These are phyloP conservation scores for Ametastegia equiseti DNA, from an alignment of 2,888 invertebrate species.

Conservation along the genomic window DNA sequence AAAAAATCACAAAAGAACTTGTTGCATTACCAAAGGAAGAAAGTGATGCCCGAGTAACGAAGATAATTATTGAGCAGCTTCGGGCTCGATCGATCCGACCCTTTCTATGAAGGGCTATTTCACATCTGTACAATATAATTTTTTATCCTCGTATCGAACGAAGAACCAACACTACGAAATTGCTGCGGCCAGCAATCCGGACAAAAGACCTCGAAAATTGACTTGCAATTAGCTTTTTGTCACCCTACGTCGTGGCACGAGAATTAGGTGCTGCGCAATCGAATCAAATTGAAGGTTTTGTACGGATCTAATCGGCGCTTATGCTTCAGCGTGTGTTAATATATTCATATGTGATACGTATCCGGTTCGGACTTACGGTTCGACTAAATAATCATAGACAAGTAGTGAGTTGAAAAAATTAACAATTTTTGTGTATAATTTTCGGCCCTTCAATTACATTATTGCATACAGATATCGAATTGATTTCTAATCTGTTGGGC, in stretches of 20 bases:
- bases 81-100: neutral
- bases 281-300: slow-evolving; percentile 9
- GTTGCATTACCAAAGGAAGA: neutral
- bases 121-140: neutral
- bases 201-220: neutral
- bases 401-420: too few species aligned
- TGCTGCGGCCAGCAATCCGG: neutral
- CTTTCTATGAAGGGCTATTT: neutral
- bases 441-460: too few species aligned
- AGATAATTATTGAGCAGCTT: slow-evolving; percentile 17
- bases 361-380: neutral
- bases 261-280: slow-evolving; percentile 17
- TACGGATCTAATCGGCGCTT: neutral
- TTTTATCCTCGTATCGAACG: neutral
- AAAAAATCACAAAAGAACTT: neutral
- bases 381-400: too few species aligned
- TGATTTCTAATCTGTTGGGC: too few species aligned
- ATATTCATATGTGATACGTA: too few species aligned
- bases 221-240: slow-evolving; percentile 24
- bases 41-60: neutral
- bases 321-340: neutral
- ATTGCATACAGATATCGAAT: too few species aligned
- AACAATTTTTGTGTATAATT: too few species aligned
- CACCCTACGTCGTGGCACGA: neutral
- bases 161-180: neutral